Conservation (phyloP, 2,888 invertebrate genomes). For the Drosophila kambysellisi region DNA sequence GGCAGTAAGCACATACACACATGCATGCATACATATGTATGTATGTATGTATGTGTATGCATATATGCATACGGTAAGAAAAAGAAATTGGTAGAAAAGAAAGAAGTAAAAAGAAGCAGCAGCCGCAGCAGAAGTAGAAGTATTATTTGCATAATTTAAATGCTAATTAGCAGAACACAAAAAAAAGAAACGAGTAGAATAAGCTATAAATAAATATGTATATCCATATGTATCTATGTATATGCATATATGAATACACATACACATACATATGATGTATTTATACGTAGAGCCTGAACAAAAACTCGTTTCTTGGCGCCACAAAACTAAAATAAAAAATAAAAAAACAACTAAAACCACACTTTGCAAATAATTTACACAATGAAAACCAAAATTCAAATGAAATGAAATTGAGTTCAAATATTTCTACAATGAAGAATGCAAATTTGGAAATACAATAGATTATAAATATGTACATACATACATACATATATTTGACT, state of each 20-base stretch:
- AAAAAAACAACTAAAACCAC: constrained; percentile 1
- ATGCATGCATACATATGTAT: constrained; percentile 20
- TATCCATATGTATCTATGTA: background rate
- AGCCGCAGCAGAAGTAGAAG: constrained; percentile 26
- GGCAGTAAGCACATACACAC: constrained; percentile 5
- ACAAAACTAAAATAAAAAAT: constrained; percentile 6
- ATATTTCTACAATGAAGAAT: background rate
- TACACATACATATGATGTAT: constrained; percentile 11
- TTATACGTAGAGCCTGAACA: constrained; percentile 21
- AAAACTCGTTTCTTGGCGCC: constrained; percentile 50
- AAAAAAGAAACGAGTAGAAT: constrained; percentile 30
- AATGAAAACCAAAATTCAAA: constrained; percentile 1
- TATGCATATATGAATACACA: constrained; percentile 6
- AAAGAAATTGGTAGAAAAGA: constrained; percentile 36
- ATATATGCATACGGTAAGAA: constrained; percentile 38
- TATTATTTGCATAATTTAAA: constrained; percentile 78
- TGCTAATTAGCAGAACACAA: constrained; percentile 61
- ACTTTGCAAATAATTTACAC: constrained; percentile 6
- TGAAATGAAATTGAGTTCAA: constrained; percentile 2
- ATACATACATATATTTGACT: background rate
- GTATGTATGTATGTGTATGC: constrained; percentile 40
- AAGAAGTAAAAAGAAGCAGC: constrained; percentile 23
- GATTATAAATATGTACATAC: background rate
- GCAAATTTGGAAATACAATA: background rate
- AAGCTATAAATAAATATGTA: constrained; percentile 43